These are phyloP conservation scores for Buceros bicornis DNA, from an alignment of 2,797 vertebrate genomes.

Conservation along the genomic window DNA sequence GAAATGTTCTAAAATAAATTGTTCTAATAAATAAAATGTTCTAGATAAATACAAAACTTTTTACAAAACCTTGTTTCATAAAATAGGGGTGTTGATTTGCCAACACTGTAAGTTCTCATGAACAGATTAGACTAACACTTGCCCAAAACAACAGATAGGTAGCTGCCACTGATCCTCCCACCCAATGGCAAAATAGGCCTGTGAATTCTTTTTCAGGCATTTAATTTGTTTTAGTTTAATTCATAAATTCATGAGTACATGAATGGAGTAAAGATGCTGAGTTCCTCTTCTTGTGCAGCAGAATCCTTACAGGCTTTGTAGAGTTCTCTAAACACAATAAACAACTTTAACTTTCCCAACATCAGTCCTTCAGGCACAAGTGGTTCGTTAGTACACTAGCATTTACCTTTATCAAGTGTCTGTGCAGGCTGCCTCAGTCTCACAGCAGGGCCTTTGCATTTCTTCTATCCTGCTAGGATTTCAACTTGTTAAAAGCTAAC, in stretches of 20 bases:
- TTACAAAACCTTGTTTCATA: background rate
- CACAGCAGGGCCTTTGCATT: conserved; percentile 72
- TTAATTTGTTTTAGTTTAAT: background rate
- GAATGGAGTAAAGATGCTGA: background rate
- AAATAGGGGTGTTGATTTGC: background rate
- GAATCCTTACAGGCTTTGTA: conserved; percentile 5
- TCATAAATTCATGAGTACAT: background rate
- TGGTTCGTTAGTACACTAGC: conserved; percentile 73
- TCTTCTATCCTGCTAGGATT: conserved; percentile 71
- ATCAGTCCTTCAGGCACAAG: conserved; percentile 71
- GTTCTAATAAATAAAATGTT: background rate
- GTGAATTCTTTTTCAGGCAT: background rate
- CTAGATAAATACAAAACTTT: background rate
- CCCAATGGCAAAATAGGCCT: background rate
- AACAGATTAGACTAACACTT: background rate
- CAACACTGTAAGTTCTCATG: background rate
- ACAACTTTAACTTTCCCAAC: conserved; percentile 36
- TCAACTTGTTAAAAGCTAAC: conserved; percentile 73
- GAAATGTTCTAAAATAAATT: background rate
- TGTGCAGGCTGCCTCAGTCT: conserved; percentile 53
- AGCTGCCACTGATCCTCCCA: background rate
- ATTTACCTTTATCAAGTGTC: conserved; percentile 72
- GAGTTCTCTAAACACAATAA: conserved; percentile 39
- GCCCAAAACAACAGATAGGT: background rate
- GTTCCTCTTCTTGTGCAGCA: background rate